Base-by-base conservation (phyloP, 2,113 vertebrate genomes). In the Sterrhoptilus dennistouni region DNA sequence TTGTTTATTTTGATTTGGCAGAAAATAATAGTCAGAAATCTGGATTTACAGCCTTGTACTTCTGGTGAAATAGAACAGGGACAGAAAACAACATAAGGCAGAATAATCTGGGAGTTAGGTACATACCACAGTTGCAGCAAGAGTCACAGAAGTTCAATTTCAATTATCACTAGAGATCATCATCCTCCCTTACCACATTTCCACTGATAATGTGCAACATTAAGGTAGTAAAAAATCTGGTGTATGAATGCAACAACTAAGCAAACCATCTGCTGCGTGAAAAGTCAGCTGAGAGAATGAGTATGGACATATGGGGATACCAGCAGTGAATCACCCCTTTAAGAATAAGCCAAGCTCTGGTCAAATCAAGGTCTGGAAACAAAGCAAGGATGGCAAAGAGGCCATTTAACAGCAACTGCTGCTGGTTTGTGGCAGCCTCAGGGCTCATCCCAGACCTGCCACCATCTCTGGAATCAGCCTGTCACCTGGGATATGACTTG, bases 151-250 rank as follows among this genome's bases (percentile, higher is more conserved):
- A 96, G 82, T 91, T 94, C 87, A 77, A 63, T 93, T 96, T 80
- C 87, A 96, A 81, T 96, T 94, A 94, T 92, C 75, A 70, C 75
- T 85, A 93, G 54, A 92, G 63, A 95, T 93, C 54, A 95, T 90
- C 70, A 38, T 74, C 79, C 47, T 85, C 88, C 72, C 64, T 95
- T 95, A 93, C 57, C 84, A 93, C 87, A 83, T 83, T 95, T 96
- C 63, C 44, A 78, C 50, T 66, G 84, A 89, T 91, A 92, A 96
- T 49, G 50, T 93, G 78, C 71, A 90, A 91, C 71, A 96, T 85
- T 93, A 93, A 94, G 90, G 84, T 90, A 95, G 75, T 91, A 91
- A 96, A 96, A 96, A 96, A 94, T 83, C 87, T 96, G 93, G 75
- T 94, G 24, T 40, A 88, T 1, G 19, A 82, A 83, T 80, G 59